A percentile compares a stretch with the other conserved stretches of the same genome.
Conservation (phyloP, 2,797 vertebrate genomes). For the Amblyopsis hoosieri region DNA sequence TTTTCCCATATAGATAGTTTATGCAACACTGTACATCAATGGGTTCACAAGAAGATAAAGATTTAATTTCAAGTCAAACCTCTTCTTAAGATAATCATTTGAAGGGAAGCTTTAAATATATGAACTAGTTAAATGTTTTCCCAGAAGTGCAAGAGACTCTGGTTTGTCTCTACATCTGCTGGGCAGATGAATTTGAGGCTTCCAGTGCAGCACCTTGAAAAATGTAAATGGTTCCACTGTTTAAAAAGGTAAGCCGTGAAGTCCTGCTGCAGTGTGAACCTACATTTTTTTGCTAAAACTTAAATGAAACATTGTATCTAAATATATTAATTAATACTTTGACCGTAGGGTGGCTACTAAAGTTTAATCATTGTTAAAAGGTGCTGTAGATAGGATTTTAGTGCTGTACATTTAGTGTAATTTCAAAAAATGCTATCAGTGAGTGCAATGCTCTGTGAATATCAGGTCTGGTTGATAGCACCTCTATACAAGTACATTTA, state of each 20-base stretch:
- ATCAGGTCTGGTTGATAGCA: too few species aligned
- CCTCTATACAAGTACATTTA: too few species aligned
- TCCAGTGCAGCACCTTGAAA: conserved; percentile 39
- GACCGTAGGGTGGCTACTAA: background rate
- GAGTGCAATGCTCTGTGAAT: too few species aligned
- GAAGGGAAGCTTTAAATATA: conserved; percentile 2
- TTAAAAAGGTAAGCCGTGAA: conserved; percentile 22
- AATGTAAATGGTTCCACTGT: conserved; percentile 27
- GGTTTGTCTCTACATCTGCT: conserved; percentile 50
- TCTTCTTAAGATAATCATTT: background rate
- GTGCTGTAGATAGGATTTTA: too few species aligned
- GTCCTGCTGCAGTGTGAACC: conserved; percentile 18
- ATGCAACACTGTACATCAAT: background rate
- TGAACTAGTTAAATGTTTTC: background rate
- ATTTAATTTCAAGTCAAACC: background rate
- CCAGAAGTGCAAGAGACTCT: background rate
- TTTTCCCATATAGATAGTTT: too few species aligned
- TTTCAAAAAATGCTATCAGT: background rate
- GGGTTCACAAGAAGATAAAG: background rate
- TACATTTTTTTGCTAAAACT: conserved; percentile 16
- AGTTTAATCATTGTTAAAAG: background rate
- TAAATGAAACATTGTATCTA: background rate
- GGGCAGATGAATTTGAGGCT: conserved; percentile 49
- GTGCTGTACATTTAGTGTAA: too few species aligned
- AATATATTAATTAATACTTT: conserved; percentile 1